These are phyloP conservation scores for Cynodonichthys magdalenae DNA, from an alignment of 2,797 vertebrate genomes.

Conservation along the genomic window DNA sequence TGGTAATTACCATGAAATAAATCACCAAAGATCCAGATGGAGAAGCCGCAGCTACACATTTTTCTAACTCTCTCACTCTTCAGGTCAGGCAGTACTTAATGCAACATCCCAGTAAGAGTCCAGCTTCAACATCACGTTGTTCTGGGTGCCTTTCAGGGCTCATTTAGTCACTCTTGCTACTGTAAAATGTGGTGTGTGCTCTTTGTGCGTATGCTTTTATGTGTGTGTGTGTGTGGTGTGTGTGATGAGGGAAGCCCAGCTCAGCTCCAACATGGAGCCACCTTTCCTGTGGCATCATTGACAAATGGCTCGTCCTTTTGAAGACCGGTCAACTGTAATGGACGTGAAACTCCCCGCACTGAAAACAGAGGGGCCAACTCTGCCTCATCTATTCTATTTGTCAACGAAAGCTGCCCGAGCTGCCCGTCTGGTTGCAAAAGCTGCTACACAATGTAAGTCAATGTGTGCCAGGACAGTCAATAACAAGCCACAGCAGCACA, in stretches of 20 bases:
- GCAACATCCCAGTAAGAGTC: slow-evolving; percentile 35
- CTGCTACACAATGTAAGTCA: slow-evolving; percentile 46
- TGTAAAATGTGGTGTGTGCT: slow-evolving; percentile 44
- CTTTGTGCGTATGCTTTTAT: slow-evolving; percentile 6
- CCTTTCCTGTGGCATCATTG: slow-evolving; percentile 71
- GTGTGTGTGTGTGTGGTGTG: slow-evolving; percentile 16
- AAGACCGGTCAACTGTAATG: slow-evolving; percentile 80
- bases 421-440: slow-evolving; percentile 43
- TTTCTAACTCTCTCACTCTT: slow-evolving; percentile 28
- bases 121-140: slow-evolving; percentile 23
- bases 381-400: slow-evolving; percentile 64
- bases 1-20: slow-evolving; percentile 71
- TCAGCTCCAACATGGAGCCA: slow-evolving; percentile 59
- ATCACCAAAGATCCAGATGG: slow-evolving; percentile 76
- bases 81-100: slow-evolving; percentile 22
- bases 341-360: slow-evolving; percentile 73
- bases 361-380: slow-evolving; percentile 70
- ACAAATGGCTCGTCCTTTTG: slow-evolving; percentile 80
- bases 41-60: slow-evolving; percentile 78
- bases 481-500: slow-evolving; percentile 39
- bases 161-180: slow-evolving; percentile 49
- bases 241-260: slow-evolving; percentile 35
- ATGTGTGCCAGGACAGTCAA: slow-evolving; percentile 51
- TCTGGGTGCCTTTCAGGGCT: slow-evolving; percentile 53
- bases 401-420: slow-evolving; percentile 42